phyloP scores from a whole-genome alignment of 2,113 vertebrate species.

The Gallinago jamesoni region DNA sequence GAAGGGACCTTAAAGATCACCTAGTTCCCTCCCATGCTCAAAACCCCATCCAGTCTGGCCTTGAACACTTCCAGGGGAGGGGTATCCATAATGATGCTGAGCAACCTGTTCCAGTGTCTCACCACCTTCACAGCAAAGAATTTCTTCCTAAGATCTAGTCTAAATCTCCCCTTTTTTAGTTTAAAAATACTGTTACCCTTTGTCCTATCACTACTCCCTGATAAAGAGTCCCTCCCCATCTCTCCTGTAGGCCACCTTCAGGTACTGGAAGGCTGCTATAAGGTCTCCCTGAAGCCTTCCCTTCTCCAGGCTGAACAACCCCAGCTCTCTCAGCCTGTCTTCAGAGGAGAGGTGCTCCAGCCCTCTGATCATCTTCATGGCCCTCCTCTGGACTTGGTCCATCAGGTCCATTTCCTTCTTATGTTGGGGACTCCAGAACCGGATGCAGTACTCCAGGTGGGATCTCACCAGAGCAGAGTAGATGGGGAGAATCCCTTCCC shows the following conservation, averaged over 20 bases:
- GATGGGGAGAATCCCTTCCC: background rate
- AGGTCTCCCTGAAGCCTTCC: background rate
- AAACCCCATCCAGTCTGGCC: background rate
- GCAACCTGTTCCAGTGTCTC: background rate
- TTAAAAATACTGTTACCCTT: background rate
- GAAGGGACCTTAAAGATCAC: background rate
- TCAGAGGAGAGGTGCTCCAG: background rate
- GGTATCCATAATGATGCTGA: background rate
- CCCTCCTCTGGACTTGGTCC: background rate
- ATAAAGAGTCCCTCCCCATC: background rate
- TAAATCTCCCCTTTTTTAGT: background rate
- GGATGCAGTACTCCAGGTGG: background rate
- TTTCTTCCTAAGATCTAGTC: background rate
- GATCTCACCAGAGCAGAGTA: background rate
- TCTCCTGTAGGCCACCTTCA: background rate
- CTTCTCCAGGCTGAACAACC: background rate
- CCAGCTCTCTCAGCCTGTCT: background rate
- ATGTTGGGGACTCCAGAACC: background rate
- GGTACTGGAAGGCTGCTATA: background rate
- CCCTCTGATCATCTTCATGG: background rate
- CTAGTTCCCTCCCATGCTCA: background rate
- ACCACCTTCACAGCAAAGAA: background rate
- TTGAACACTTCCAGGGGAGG: background rate
- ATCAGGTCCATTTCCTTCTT: background rate
- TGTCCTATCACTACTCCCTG: background rate